Conservation (phyloP, 2,888 invertebrate species). For the Polyploca ridens region DNA sequence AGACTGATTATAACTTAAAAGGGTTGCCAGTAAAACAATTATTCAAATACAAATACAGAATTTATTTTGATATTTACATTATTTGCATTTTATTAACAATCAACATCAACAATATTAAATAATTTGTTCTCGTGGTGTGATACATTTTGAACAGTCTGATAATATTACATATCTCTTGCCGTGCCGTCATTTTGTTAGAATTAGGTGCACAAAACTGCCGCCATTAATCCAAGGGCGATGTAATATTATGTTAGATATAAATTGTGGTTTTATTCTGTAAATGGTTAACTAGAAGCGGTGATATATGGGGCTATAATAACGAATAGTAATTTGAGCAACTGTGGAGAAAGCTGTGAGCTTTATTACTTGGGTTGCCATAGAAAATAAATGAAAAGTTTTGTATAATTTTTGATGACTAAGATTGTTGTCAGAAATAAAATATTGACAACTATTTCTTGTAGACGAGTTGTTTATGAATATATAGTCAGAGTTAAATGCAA, state of each 20-base stretch:
- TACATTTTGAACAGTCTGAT: slow-evolving; percentile 77
- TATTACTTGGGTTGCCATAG: slow-evolving; percentile 66
- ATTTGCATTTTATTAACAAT: slow-evolving; percentile 92
- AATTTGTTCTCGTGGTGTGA: slow-evolving; percentile 83
- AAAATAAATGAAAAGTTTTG: slow-evolving; percentile 11
- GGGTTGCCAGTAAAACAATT: slow-evolving; percentile 57
- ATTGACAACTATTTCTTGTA: not conserved
- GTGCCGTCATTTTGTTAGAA: slow-evolving; percentile 49
- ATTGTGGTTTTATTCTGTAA: slow-evolving; percentile 62
- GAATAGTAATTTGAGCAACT: slow-evolving; percentile 76
- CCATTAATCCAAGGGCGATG: slow-evolving; percentile 51
- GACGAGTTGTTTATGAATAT: too few species aligned
- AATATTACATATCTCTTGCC: slow-evolving; percentile 64
- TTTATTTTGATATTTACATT: slow-evolving; percentile 89
- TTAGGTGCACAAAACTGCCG: slow-evolving; percentile 48
- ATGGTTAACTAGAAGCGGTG: slow-evolving; percentile 76
- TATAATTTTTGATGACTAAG: not conserved
- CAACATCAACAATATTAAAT: slow-evolving; percentile 91
- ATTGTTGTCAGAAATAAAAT: not conserved
- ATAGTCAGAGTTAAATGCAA: not conserved
- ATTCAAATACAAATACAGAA: slow-evolving; percentile 89
- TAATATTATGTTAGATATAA: slow-evolving; percentile 64
- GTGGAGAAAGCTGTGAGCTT: slow-evolving; percentile 82
- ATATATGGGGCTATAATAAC: slow-evolving; percentile 59
- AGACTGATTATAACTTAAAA: slow-evolving; percentile 12